Evolutionary conservation across 2,888 invertebrate species (phyloP).

Genomic region (Electrophaes corylata): DNA sequence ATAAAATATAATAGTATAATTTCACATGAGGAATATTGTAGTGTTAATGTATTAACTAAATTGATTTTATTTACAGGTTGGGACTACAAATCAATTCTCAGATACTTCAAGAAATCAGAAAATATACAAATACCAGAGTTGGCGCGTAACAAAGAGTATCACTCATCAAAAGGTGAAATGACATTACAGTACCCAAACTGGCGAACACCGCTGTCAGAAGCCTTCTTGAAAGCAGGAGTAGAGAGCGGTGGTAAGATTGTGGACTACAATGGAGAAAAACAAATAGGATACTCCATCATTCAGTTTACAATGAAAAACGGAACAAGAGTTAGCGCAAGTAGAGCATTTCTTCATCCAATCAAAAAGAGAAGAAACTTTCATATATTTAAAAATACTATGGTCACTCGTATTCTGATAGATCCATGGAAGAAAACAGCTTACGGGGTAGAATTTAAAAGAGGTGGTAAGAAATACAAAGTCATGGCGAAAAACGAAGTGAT

Average conservation of each 20-base stretch:
- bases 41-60: not conserved
- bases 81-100: constrained; percentile 86
- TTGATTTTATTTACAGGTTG: constrained; percentile 79
- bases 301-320: constrained; percentile 89
- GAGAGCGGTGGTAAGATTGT: constrained; percentile 86
- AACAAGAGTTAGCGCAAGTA: constrained; percentile 89
- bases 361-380: constrained; percentile 86
- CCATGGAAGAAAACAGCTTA: constrained; percentile 78
- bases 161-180: constrained; percentile 85
- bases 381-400: constrained; percentile 83
- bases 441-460: constrained; percentile 84
- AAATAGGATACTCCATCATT: constrained; percentile 87
- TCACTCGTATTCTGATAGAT: constrained; percentile 84
- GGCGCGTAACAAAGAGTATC: constrained; percentile 76
- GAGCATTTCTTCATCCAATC: constrained; percentile 87
- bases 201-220: constrained; percentile 82
- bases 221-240: constrained; percentile 85
- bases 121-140: constrained; percentile 81
- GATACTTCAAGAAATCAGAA: constrained; percentile 89
- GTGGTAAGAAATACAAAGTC: constrained; percentile 67
- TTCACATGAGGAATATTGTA: too few relatives aligned
- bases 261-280: constrained; percentile 86
- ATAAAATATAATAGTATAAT: constrained; percentile 48
- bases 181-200: constrained; percentile 85
- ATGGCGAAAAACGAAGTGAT: constrained; percentile 88